Percentiles rank a stretch among this genome's conserved stretches.
Conservation (phyloP, 2,113 vertebrate genomes). For the Ancistrus triradiatus region DNA sequence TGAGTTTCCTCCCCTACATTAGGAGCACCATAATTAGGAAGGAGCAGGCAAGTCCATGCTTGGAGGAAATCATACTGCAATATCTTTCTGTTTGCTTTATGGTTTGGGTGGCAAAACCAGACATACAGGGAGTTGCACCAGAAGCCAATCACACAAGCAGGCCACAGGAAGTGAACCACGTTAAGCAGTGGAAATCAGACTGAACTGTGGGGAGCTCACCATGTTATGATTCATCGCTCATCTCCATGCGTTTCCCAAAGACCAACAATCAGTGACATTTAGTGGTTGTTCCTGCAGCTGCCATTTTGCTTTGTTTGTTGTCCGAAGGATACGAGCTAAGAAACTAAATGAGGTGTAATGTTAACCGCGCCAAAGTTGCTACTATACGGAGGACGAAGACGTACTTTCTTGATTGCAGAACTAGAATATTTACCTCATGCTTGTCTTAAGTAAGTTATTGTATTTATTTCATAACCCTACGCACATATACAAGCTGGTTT, state of each 20-base stretch:
- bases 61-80: conserved; percentile 60
- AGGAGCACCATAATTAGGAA: conserved; percentile 57
- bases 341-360: no score
- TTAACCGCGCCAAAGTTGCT: no score
- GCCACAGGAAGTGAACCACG: conserved; percentile 59
- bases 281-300: no score
- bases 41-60: conserved; percentile 41
- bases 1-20: conserved; percentile 45
- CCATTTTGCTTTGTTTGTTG: no score
- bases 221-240: neutral
- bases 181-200: neutral
- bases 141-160: conserved; percentile 47
- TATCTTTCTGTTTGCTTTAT: conserved; percentile 48
- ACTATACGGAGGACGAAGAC: no score
- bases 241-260: neutral
- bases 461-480: no score
- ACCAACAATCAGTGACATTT: no score
- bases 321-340: no score
- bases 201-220: conserved; percentile 9
- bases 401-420: no score
- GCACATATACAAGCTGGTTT: no score
- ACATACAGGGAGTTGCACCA: conserved; percentile 50
- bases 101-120: conserved; percentile 35
- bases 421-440: no score
- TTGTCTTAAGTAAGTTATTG: no score